Percentiles rank a stretch among this genome's conserved stretches.
Evolutionary conservation across 2,797 vertebrate species (phyloP).

Genomic region (Syncerus caffer): DNA sequence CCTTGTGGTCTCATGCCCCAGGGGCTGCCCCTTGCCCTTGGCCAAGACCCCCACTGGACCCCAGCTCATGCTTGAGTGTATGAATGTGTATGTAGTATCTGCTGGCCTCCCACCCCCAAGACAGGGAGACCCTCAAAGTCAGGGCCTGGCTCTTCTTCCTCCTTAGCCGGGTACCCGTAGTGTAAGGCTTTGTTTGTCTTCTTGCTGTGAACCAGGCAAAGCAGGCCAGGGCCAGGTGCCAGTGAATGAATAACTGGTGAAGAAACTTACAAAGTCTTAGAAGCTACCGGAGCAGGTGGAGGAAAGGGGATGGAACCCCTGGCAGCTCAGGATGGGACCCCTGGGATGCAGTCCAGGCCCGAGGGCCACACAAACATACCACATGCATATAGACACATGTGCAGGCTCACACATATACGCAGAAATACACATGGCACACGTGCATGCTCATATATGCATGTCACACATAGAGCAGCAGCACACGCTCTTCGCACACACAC

Average conservation of each 20-base stretch:
- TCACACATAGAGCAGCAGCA: too few relatives aligned
- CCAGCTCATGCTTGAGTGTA: neutral
- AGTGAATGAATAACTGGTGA: neutral
- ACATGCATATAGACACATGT: neutral
- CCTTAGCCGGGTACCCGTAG: fast-evolving
- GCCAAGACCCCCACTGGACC: neutral
- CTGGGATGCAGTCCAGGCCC: neutral
- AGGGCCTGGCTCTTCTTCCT: neutral
- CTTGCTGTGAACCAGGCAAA: neutral
- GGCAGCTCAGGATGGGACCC: neutral
- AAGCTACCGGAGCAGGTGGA: neutral
- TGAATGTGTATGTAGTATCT: neutral
- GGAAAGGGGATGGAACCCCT: neutral
- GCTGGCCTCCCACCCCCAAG: neutral
- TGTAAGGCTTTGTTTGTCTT: neutral
- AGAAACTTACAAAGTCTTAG: neutral
- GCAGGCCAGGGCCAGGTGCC: neutral
- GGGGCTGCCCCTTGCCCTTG: neutral
- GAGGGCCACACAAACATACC: neutral
- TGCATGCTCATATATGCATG: neutral
- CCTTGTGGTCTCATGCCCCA: neutral
- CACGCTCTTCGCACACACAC: neutral
- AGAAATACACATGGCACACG: neutral
- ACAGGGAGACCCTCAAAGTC: neutral
- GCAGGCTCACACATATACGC: neutral